Percentiles rank a stretch among this genome's conserved stretches.
phyloP scores from a whole-genome alignment of 2,797 vertebrate species.

The Clarias fuscus region DNA sequence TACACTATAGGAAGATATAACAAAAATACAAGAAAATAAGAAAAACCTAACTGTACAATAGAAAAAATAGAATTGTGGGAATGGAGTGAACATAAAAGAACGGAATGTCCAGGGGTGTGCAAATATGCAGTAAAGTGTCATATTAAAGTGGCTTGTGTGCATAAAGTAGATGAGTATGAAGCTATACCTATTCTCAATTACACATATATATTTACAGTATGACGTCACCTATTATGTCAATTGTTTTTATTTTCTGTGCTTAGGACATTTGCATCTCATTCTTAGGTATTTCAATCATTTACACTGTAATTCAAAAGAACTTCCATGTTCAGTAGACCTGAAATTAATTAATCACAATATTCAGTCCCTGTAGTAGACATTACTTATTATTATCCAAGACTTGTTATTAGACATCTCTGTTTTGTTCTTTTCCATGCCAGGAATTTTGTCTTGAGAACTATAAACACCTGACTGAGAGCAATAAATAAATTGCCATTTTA shows the following conservation, averaged over 20 bases:
- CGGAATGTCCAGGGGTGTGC: too few relatives aligned
- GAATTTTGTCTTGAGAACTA: not conserved
- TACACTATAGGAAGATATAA: too few relatives aligned
- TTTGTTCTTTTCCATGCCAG: constrained; percentile 14
- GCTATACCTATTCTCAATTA: not conserved
- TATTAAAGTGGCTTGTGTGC: too few relatives aligned
- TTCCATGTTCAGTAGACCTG: not conserved
- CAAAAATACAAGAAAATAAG: too few relatives aligned
- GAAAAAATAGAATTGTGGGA: too few relatives aligned
- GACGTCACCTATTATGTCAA: not conserved
- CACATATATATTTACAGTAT: not conserved
- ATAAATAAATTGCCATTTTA: constrained; percentile 35
- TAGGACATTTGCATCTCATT: not conserved
- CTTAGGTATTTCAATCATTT: not conserved
- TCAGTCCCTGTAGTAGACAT: not conserved
- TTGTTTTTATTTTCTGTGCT: not conserved
- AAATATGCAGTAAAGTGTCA: too few relatives aligned
- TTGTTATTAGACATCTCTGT: not conserved
- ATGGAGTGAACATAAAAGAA: too few relatives aligned
- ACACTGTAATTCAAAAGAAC: not conserved
- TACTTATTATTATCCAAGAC: not conserved
- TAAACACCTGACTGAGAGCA: constrained; percentile 21
- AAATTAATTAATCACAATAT: not conserved
- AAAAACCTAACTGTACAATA: too few relatives aligned
- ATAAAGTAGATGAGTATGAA: not conserved